phyloP scores from a whole-genome alignment of 64 coral and sea anemone species.

The Porites lutea region DNA sequence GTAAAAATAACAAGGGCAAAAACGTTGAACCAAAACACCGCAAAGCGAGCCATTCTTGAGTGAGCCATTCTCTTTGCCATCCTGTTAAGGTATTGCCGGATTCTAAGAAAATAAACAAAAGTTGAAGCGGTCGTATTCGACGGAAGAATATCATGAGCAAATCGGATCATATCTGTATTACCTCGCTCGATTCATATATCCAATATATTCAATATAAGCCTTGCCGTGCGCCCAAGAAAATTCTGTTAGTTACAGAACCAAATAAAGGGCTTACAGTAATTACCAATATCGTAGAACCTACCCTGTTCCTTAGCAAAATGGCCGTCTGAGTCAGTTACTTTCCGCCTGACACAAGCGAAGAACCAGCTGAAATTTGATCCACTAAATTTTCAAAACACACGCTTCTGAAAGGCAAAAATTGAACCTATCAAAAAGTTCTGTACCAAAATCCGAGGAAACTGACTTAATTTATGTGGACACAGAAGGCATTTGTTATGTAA shows the following conservation, averaged over 20 bases:
- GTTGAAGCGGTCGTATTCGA: not conserved
- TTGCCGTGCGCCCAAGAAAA: not conserved
- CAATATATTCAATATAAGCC: not conserved
- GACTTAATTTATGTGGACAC: not conserved
- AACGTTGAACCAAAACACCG: not conserved
- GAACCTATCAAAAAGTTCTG: not conserved
- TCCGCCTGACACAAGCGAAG: not conserved
- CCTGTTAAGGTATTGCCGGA: not conserved
- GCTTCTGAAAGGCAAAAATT: too few species aligned
- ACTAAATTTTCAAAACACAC: not conserved
- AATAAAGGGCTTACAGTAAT: not conserved
- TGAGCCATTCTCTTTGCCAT: not conserved
- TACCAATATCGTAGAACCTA: not conserved
- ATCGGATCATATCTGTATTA: not conserved
- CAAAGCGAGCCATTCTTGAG: not conserved
- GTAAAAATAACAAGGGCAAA: not conserved
- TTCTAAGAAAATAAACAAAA: not conserved
- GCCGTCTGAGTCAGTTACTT: not conserved
- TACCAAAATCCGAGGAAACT: not conserved
- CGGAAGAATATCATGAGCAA: not conserved
- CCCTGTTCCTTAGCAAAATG: constrained; percentile 18
- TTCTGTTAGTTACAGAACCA: not conserved
- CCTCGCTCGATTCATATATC: not conserved
- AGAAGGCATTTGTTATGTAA: constrained; percentile 43
- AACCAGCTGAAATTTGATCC: not conserved